Base-by-base conservation (phyloP, 2,888 invertebrate genomes). In the Tenthredo livida region DNA sequence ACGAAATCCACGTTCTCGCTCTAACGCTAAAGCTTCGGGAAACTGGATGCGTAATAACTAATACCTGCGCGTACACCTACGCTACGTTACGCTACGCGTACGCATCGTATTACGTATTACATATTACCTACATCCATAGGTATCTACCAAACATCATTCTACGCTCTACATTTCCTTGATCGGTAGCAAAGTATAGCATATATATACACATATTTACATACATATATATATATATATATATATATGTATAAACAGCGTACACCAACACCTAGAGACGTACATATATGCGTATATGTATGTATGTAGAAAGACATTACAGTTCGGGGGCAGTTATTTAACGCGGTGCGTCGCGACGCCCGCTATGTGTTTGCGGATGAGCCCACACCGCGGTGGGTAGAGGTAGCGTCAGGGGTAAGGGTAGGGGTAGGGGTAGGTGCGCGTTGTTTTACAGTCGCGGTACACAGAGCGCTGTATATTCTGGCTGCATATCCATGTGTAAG, bases 371-470 rank as follows among this genome's bases (percentile, higher is more conserved):
- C 70, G 70, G 70, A 70, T 70, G 70, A 78, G 85, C 84, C 85
- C 86, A 75, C 84, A 75, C 72, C 67, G 84, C 25, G 25, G 21
- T 61, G 61, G 77, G 84, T 43, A 29, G 80, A 25, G 77, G 25
- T 67, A 21, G 54, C 33, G 73, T 6, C 3, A 50, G 65, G 21
- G 58, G 61, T 37, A 72, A n/a, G 50, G 29, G 84, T 72, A 33
- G n/a, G 1, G 47, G 15, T 4, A 15, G 47, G 47, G 47, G 47
- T 72, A 40, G 72, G 54, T 54, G n/a, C 6, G 54, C 85, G 84
- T 85, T 70, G 70, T 70, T 70, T 70, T 78, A 84, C 85, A 87
- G 82, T 77, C 73, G 84, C 54, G 73, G 67, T 73, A 84, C 77
- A 75, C 7, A 47, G 77, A 29, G 77, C 15, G 50, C 33, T 72